Conservation (phyloP, 2,113 vertebrate species). For the Malurus alboscapulatus region DNA sequence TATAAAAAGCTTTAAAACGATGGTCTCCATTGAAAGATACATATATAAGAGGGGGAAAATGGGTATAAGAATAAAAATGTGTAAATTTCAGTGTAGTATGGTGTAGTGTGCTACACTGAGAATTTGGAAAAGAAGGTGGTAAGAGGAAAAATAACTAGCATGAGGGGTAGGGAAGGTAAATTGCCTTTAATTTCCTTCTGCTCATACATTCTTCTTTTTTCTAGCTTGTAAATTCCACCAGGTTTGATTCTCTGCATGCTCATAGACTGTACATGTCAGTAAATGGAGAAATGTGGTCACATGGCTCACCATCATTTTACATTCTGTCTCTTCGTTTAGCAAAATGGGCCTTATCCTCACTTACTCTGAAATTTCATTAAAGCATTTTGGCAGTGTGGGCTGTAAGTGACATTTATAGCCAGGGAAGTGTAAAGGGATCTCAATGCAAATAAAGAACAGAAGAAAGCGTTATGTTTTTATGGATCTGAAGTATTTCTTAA, state of each 20-base stretch:
- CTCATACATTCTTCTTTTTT: not conserved
- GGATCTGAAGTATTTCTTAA: conserved; percentile 20
- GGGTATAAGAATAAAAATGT: not conserved
- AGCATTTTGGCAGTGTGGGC: not conserved
- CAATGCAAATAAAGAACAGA: conserved; percentile 21
- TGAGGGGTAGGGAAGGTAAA: not conserved
- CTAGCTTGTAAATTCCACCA: not conserved
- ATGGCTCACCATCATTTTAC: not conserved
- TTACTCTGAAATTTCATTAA: not conserved
- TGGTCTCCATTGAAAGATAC: not conserved
- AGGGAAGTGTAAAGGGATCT: not conserved
- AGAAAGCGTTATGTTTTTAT: not conserved
- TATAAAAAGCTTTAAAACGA: not conserved
- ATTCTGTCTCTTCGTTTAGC: not conserved
- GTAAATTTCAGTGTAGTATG: not conserved
- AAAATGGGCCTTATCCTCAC: not conserved
- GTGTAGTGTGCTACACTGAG: not conserved
- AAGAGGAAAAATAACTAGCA: not conserved
- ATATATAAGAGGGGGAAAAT: not conserved
- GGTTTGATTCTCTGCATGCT: not conserved
- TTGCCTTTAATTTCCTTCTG: not conserved
- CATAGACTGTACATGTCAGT: not conserved
- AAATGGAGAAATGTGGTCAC: not conserved
- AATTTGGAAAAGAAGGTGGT: not conserved
- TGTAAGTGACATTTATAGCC: not conserved